Evolutionary conservation across 1,140 invertebrate genomes (phyloP), one percentile per base, ranked within the genome.

Genomic region (Carposina sasakii): DNA sequence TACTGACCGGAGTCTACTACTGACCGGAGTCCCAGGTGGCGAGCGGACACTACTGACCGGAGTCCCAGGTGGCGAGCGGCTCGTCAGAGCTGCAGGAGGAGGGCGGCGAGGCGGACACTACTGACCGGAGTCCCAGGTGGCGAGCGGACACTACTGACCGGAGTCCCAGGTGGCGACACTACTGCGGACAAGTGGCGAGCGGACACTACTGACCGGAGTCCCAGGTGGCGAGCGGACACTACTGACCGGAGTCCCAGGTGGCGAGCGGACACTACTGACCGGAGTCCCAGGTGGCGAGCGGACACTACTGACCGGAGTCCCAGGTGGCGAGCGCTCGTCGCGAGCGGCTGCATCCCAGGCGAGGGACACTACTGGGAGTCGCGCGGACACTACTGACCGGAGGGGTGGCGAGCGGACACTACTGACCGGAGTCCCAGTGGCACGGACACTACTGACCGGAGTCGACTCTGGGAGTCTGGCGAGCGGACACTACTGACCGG

Each of bases 71-170:
- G 17, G 3, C 10, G 33, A 13, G 15, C 33, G 10, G 15, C 19
- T 17, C n/a, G n/a, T n/a, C n/a, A n/a, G n/a, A n/a, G n/a, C n/a
- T n/a, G n/a, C n/a, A n/a, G 16, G 22, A 2, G 28, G 8, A 28
- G 20, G 17, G 57, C 13, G 16, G 8, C 49, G 0, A 39, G 2
- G 45, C 28, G 43, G 10, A 87, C 90, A n/a, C n/a, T n/a, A n/a
- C n/a, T 91, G 87, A 91, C 91, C 91, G 67, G 91, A 92, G 87
- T 92, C 91, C 90, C 91, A 92, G 81, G n/a, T n/a, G n/a, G n/a
- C n/a, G n/a, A n/a, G n/a, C n/a, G n/a, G n/a, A n/a, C n/a, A n/a
- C n/a, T n/a, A n/a, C n/a, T n/a, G n/a, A n/a, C n/a, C n/a, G n/a
- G n/a, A n/a, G n/a, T n/a, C n/a, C n/a, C n/a, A n/a, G n/a, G n/a